These are phyloP conservation scores for Antheraea assamensis DNA, from an alignment of 2,888 invertebrate species.

Conservation along the genomic window DNA sequence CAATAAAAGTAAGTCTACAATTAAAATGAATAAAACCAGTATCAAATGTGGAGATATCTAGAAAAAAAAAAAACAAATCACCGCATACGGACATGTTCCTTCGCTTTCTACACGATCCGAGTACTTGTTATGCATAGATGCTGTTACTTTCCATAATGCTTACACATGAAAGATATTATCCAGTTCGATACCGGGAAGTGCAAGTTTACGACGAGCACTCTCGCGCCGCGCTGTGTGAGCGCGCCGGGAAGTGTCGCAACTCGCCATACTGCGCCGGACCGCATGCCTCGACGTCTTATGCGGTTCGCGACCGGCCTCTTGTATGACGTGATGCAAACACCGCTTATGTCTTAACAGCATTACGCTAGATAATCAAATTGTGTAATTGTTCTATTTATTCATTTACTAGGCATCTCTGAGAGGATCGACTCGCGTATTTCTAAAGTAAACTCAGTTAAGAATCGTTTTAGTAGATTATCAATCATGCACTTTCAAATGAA, in stretches of 20 bases:
- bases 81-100: constrained; percentile 7
- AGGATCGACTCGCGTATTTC: not conserved
- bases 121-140: constrained; percentile 5
- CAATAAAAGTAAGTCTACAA: not conserved
- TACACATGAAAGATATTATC: constrained; percentile 12
- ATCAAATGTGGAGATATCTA: not conserved
- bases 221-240: constrained; percentile 20
- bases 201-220: constrained; percentile 27
- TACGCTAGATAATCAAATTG: constrained; percentile 6
- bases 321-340: not conserved
- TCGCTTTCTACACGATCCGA: constrained; percentile 15
- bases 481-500: not conserved
- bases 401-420: not conserved
- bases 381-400: constrained; percentile 7
- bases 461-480: not conserved
- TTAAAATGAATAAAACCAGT: constrained; percentile 4
- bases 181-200: constrained; percentile 35
- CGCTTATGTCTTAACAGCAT: constrained; percentile 6
- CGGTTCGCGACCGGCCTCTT: constrained; percentile 2
- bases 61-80: not conserved
- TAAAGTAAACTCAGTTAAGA: not conserved
- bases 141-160: constrained; percentile 17
- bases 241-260: constrained; percentile 28
- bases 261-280: constrained; percentile 24
- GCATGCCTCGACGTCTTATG: constrained; percentile 3